Base-by-base conservation (phyloP, 1,140 invertebrate species). In the Leptinotarsa lineolata region DNA sequence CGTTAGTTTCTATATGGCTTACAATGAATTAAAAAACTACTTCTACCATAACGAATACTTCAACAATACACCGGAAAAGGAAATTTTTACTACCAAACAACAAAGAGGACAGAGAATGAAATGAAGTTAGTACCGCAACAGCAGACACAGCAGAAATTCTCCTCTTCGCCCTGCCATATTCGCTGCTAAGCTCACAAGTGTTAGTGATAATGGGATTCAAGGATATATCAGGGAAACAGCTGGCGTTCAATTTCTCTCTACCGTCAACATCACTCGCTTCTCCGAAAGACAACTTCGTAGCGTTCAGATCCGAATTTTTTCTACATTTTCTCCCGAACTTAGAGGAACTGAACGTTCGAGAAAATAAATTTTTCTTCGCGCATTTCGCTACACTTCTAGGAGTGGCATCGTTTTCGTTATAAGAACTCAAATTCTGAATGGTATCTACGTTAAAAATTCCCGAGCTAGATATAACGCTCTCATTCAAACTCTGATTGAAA, bases 61-160 rank as follows among this genome's bases (percentile, higher is more conserved):
- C 30, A 39, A 39, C 2, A 39, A 39, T 39, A 39, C 8, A 39
- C 30, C 11, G 30, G 30, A 39, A 39, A 54, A 68, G 66, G 68
- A 70, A 30, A 70, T 24, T 60, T 60, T 70, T 24, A 58, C 24
- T 24, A 30, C 22, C 20, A 59, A 45, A 67, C 24, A 67, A 67
- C 65, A 67, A 70, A 70, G n/a, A 70, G 18, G 21, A 44, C 46
- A 58, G 13, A 77, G 22, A 72, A 59, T 79, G 75, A 80, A 77
- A 81, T 80, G 78, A 81, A 83, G 83, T 84, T 84, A 84, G 83
- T 84, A 84, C 83, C 83, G 78, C 78, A 78, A 78, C 69, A 79
- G 81, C 74, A 80, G 79, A 78, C 77, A 78, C 66, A 78, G 77
- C 69, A 78, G 78, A 78, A 45, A 71, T 76, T 70, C 70, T 77